Base-by-base conservation (phyloP, 30 jellyfish, hydroid and myxozoan genomes). In the Cassiopea andromeda region DNA sequence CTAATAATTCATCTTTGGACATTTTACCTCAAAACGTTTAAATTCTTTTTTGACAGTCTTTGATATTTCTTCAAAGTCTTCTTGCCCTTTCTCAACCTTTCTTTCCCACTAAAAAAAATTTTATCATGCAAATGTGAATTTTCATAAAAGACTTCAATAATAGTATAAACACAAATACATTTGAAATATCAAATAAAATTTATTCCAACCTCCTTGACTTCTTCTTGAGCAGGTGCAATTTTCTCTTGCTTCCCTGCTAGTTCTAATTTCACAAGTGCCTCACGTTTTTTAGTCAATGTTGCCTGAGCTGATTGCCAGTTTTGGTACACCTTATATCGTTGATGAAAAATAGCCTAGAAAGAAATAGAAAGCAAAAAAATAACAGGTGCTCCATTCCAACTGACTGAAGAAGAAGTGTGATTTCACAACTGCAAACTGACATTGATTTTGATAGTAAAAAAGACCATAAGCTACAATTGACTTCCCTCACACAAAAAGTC, bases 11-110 rank as follows among this genome's bases (percentile, higher is more conserved):
- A 61, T 2, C 43, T 3, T 4, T 3, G 43, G 27, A 14, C 13
- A 60, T 46, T 46, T 38, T 78, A 94, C 98, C 94, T 94, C 97
- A 78, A 94, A 94, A 48, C 97, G 92, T 60, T 85, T 73, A 64
- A 82, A 73, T 81, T 94, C 98, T 19, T 85, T 82, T 68, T 94
- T 92, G 80, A 94, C 77, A 14, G 92, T 75, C 87, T 94, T 94
- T 19, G 98, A 94, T 44, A 94, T 94, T 59, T 85, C 89, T 43
- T 90, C 97, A 67, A 94, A 94, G 4, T 94, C 98, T 75, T 94
- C 98, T 69, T 94, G 97, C 38, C 97, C 98, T 59, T 94, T 94
- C 82, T 89, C 98, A 19, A 94, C 98, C 73, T 94, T 88, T 48
- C 89, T 85, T 79, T 94, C 98, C 98, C 98, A 94, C 98, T 94